Percentiles rank a stretch among this genome's conserved stretches.
These are phyloP conservation scores for Theocolax elegans DNA, from an alignment of 1,140 invertebrate species.

Conservation along the genomic window DNA sequence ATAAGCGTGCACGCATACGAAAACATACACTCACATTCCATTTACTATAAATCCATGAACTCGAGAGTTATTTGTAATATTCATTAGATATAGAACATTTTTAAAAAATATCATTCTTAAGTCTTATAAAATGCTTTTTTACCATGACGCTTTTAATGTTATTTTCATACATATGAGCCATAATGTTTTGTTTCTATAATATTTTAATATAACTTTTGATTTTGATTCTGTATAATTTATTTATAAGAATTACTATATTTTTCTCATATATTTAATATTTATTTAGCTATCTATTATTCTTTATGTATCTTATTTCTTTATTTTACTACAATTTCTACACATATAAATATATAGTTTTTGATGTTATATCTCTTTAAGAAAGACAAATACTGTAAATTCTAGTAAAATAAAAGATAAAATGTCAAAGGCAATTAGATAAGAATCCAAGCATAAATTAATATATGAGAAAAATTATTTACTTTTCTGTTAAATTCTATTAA, in stretches of 20 bases:
- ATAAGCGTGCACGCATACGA: conserved; percentile 34
- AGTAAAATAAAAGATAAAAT: conserved; percentile 11
- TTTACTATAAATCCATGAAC: conserved; percentile 28
- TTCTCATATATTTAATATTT: neutral
- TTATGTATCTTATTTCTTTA: conserved; percentile 2
- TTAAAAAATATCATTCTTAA: conserved; percentile 63
- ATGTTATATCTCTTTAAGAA: neutral
- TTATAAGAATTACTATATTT: neutral
- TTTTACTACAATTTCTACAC: conserved; percentile 16
- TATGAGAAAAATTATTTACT: neutral
- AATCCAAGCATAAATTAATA: neutral
- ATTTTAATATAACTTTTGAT: neutral
- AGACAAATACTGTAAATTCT: neutral
- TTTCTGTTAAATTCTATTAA: neutral
- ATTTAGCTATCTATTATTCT: neutral
- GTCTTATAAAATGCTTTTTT: conserved; percentile 59
- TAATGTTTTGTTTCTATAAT: conserved; percentile 2
- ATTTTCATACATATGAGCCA: conserved; percentile 28
- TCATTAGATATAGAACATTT: conserved; percentile 44
- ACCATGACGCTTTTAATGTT: conserved; percentile 24
- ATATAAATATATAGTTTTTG: neutral
- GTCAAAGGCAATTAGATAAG: no score
- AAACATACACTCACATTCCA: conserved; percentile 40
- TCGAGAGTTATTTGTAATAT: conserved; percentile 27
- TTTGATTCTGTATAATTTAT: neutral